These are phyloP conservation scores for Hypomecis punctinalis DNA, from an alignment of 2,888 invertebrate species.

Conservation along the genomic window DNA sequence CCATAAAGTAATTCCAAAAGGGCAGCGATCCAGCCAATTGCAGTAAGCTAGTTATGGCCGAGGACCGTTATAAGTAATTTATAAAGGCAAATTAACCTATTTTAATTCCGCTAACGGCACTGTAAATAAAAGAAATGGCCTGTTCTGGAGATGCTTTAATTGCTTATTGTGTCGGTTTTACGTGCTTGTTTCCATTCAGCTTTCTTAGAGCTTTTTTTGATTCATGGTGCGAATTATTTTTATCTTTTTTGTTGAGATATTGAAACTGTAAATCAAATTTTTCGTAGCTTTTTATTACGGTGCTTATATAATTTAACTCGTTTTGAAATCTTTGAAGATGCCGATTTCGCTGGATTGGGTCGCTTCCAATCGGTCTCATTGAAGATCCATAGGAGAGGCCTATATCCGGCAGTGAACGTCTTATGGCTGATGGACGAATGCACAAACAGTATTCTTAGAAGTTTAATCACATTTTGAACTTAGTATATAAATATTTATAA, in stretches of 20 bases:
- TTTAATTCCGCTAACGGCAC: constrained; percentile 38
- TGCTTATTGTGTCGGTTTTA: constrained; percentile 38
- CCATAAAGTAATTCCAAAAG: constrained; percentile 18
- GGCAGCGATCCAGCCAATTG: constrained; percentile 17
- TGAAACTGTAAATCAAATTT: background rate
- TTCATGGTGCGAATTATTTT: background rate
- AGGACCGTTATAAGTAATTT: constrained; percentile 21
- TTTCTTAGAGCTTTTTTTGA: constrained; percentile 1
- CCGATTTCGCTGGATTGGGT: too few species aligned
- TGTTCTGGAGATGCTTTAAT: constrained; percentile 37
- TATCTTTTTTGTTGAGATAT: background rate
- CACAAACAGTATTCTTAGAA: too few species aligned
- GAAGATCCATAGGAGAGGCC: too few species aligned
- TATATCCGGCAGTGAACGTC: too few species aligned
- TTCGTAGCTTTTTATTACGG: background rate
- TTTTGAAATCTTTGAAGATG: too few species aligned
- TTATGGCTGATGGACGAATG: too few species aligned
- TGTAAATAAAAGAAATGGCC: constrained; percentile 41
- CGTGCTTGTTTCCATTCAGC: constrained; percentile 21
- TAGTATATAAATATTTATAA: too few species aligned
- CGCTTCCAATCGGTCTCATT: too few species aligned
- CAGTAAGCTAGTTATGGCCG: constrained; percentile 21
- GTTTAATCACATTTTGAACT: too few species aligned
- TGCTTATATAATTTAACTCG: too few species aligned
- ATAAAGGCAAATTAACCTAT: constrained; percentile 41